Evolutionary conservation across 2,797 vertebrate species (phyloP).

Genomic region (Carapus acus): DNA sequence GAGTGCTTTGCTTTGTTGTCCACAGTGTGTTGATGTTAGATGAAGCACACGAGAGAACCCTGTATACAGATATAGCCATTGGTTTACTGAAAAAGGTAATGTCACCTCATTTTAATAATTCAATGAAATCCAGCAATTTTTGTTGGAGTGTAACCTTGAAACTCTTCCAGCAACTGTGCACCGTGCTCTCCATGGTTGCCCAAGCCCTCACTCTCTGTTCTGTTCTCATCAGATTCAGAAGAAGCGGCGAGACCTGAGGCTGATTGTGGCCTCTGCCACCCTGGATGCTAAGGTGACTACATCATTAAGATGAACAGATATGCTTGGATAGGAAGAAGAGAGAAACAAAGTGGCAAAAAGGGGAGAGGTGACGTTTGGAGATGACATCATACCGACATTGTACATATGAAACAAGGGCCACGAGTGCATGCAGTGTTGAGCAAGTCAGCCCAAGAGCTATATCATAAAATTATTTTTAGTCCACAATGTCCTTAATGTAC

Average conservation of each 20-base stretch:
- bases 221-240: conserved; percentile 82
- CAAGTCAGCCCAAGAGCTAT: conserved; percentile 42
- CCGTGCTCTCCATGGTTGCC: background rate
- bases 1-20: conserved; percentile 15
- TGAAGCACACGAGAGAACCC: conserved; percentile 94
- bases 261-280: conserved; percentile 95
- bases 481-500: conserved; percentile 36
- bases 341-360: conserved; percentile 28
- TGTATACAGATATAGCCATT: conserved; percentile 96
- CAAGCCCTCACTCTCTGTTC: background rate
- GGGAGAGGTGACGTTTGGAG: conserved; percentile 36
- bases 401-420: conserved; percentile 48
- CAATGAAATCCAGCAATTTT: background rate
- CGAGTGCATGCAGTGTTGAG: conserved; percentile 23
- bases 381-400: conserved; percentile 42
- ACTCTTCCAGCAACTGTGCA: too few species aligned
- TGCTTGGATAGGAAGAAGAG: conserved; percentile 29
- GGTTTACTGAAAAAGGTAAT: conserved; percentile 95
- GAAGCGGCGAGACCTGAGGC: conserved; percentile 88
- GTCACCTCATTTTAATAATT: background rate
- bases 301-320: conserved; percentile 59
- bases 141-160: too few species aligned
- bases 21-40: conserved; percentile 91
- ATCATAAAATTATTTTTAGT: conserved; percentile 39
- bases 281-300: conserved; percentile 91